Evolutionary conservation across 2,888 invertebrate genomes (phyloP), one percentile per base, ranked within the genome.

Genomic region (Lamproptera curius): DNA sequence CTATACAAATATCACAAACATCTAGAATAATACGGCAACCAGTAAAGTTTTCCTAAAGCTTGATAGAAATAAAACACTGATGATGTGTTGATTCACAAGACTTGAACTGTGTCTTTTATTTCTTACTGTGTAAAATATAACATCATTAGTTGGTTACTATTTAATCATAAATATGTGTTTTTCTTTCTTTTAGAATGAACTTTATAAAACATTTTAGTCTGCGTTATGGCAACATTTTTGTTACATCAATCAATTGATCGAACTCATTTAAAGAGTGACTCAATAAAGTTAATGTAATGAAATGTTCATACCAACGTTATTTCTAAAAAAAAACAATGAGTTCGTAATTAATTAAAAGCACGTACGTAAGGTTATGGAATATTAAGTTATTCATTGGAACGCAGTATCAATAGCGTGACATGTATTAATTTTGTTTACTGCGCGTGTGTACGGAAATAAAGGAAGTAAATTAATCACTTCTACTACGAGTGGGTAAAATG

Each of bases 401-500:
- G 28, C 28, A 28, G 28, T 28, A 10, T 28, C 28, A 28, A 15
- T 17, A 11, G 15, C 4, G 28, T 13, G 31, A 28, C 3, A n/a
- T 10, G 6, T 28, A 28, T 28, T 28, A 28, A 28, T 28, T 34
- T 33, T 20, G 34, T 35, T 42, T 17, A 33, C 11, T 16, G 34
- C 15, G 17, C 34, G 34, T 42, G 42, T 42, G 20, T 20, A 34
- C 31, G 16, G 28, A 16, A 31, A 45, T 33, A 15, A 20, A 42
- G 15, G 31, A 17, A 38, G 20, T 42, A 14, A 38, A 37, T 47
- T 23, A 42, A 46, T 47, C 23, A 42, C 33, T 16, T 20, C 14
- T 38, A 17, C 35, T 39, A 16, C 34, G 48, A 39, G 39, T 39
- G 39, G 39, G 17, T 14, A 16, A 28, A 34, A 34, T 43, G 17